Evolutionary conservation across 2,888 invertebrate species (phyloP).

Genomic region (Apotomis capreana): DNA sequence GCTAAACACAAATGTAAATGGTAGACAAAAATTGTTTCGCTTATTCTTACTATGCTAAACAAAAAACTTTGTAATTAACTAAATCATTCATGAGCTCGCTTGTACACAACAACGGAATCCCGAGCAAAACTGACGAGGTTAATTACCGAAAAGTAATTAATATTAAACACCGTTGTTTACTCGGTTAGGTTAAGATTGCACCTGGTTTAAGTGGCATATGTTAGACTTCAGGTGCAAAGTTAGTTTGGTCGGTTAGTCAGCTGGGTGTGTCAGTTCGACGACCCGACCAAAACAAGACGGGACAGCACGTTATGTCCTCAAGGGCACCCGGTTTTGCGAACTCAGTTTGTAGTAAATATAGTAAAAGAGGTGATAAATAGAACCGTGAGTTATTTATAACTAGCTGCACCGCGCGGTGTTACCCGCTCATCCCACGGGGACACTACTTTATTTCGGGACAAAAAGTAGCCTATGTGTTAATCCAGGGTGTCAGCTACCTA

Average conservation of each 20-base stretch:
- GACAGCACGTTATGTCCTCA: background rate
- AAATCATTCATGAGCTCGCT: background rate
- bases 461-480: no score
- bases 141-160: background rate
- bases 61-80: background rate
- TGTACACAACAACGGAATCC: background rate
- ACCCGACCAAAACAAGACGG: conserved; percentile 13
- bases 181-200: no score
- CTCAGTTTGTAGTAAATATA: background rate
- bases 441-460: no score
- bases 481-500: no score
- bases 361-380: background rate
- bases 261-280: conserved; percentile 16
- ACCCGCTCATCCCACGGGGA: no score
- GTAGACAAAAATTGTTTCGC: no score
- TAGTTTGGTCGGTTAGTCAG: background rate
- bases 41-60: no score
- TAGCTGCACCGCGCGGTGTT: no score
- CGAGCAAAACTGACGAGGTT: background rate
- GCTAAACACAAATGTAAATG: no score
- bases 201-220: no score
- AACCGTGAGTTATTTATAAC: no score
- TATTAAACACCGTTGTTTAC: background rate
- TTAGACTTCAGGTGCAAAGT: no score
- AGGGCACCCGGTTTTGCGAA: conserved; percentile 20